A percentile compares a stretch with the other conserved stretches of the same genome.
Evolutionary conservation across 2,113 vertebrate genomes (phyloP).

Genomic region (Pipa parva): DNA sequence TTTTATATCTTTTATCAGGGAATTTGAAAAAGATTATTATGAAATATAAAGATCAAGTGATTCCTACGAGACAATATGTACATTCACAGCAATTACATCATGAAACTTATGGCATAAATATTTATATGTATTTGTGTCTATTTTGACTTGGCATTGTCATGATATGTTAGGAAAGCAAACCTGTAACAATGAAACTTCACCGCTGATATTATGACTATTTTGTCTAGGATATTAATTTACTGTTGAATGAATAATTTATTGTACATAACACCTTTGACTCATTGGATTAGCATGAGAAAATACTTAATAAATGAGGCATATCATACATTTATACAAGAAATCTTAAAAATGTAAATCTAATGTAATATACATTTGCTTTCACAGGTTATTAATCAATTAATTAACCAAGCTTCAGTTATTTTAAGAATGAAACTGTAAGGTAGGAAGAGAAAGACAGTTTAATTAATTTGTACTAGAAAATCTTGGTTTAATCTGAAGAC

Average conservation of each 20-base stretch:
- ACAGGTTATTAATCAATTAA: conserved; percentile 72
- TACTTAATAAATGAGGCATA: not conserved
- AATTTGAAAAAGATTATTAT: no score
- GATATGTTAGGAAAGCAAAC: no score
- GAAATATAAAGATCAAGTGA: no score
- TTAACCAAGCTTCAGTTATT: conserved; percentile 78
- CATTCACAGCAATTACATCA: no score
- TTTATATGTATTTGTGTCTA: no score
- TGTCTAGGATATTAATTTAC: no score
- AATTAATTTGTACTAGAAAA: conserved; percentile 85
- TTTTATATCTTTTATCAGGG: no score
- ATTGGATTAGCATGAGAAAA: not conserved
- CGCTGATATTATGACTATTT: no score
- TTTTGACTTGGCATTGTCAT: no score
- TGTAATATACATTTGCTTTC: conserved; percentile 49
- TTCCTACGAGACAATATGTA: no score
- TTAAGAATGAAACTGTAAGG: conserved; percentile 79
- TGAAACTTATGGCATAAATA: no score
- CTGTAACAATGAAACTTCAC: no score
- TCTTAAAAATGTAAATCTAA: not conserved
- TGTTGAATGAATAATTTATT: not conserved
- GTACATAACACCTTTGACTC: not conserved
- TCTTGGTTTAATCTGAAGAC: conserved; percentile 71
- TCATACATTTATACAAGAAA: not conserved
- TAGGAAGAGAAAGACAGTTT: conserved; percentile 82